A percentile compares a stretch with the other conserved stretches of the same genome.
phyloP scores from a whole-genome alignment of 2,113 vertebrate species.

The Rana temporaria region DNA sequence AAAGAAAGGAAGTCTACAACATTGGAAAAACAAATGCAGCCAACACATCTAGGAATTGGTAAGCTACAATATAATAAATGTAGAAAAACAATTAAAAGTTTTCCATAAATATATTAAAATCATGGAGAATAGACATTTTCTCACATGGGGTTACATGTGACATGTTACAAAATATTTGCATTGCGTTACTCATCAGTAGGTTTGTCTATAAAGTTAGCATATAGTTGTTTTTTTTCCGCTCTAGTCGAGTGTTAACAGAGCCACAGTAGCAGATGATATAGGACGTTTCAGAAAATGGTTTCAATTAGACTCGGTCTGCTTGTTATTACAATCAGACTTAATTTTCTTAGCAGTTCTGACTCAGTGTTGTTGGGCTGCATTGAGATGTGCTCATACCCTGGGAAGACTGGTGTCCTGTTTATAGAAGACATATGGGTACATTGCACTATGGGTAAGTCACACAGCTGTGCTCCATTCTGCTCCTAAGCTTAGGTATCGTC shows the following conservation, averaged over 20 bases:
- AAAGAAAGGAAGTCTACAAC: too few species aligned
- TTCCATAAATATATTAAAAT: too few species aligned
- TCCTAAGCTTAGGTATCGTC: constrained; percentile 12
- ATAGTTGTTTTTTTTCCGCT: background rate
- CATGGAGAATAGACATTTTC: background rate
- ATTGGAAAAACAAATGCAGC: too few species aligned
- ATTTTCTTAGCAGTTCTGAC: constrained; percentile 37
- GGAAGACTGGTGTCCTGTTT: constrained; percentile 63
- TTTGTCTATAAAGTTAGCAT: constrained; percentile 30
- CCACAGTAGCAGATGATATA: constrained; percentile 39
- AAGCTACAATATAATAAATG: too few species aligned
- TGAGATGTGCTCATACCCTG: constrained; percentile 8
- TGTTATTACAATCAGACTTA: constrained; percentile 19
- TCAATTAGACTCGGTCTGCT: background rate
- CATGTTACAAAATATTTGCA: background rate
- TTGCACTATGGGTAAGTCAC: constrained; percentile 69
- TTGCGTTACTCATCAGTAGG: background rate
- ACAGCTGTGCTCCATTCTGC: constrained; percentile 68
- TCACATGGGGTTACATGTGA: background rate
- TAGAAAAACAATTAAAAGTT: too few species aligned
- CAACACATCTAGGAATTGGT: too few species aligned
- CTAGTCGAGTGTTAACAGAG: constrained; percentile 13
- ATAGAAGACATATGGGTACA: constrained; percentile 65
- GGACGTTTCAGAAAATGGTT: constrained; percentile 41
- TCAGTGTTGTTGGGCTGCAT: constrained; percentile 43